These are phyloP conservation scores for Myripristis murdjan DNA, from an alignment of 2,797 vertebrate genomes.

Conservation along the genomic window DNA sequence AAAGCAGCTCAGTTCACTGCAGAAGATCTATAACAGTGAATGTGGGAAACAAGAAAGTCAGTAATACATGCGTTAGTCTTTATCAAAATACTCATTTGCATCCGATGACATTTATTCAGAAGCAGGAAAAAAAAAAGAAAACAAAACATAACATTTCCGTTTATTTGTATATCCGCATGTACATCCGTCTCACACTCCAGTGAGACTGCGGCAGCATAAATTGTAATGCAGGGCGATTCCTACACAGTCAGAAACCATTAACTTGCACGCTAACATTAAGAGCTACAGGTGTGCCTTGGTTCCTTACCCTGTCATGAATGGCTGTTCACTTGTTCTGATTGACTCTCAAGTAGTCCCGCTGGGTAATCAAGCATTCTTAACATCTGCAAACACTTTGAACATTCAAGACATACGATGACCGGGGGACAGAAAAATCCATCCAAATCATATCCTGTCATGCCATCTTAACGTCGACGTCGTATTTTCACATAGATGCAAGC, in stretches of 20 bases:
- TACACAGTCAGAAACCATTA: slow-evolving; percentile 65
- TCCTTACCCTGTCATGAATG: slow-evolving; percentile 58
- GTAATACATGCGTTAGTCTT: slow-evolving; percentile 30
- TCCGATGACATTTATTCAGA: slow-evolving; percentile 58
- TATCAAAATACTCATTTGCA: slow-evolving; percentile 26
- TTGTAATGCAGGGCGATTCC: slow-evolving; percentile 49
- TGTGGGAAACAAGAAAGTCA: slow-evolving; percentile 32
- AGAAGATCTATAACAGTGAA: slow-evolving; percentile 48
- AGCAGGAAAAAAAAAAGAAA: no score
- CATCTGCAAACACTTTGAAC: slow-evolving; percentile 72
- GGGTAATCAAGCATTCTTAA: slow-evolving; percentile 81
- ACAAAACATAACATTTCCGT: slow-evolving; percentile 17
- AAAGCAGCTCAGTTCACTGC: slow-evolving; percentile 11
- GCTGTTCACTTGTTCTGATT: slow-evolving; percentile 70
- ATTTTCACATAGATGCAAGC: background rate
- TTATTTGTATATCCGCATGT: slow-evolving; percentile 43
- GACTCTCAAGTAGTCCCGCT: slow-evolving; percentile 69
- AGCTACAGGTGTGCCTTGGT: slow-evolving; percentile 72
- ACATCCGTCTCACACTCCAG: slow-evolving; percentile 46
- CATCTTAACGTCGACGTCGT: background rate
- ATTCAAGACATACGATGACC: slow-evolving; percentile 38
- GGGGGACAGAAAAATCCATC: slow-evolving; percentile 28
- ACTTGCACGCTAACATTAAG: slow-evolving; percentile 58
- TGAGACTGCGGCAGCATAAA: slow-evolving; percentile 47
- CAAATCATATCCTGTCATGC: background rate